A percentile compares a stretch with the other conserved stretches of the same genome.
Conservation (phyloP, 2,888 invertebrate genomes). For the Chouioia cunea region DNA sequence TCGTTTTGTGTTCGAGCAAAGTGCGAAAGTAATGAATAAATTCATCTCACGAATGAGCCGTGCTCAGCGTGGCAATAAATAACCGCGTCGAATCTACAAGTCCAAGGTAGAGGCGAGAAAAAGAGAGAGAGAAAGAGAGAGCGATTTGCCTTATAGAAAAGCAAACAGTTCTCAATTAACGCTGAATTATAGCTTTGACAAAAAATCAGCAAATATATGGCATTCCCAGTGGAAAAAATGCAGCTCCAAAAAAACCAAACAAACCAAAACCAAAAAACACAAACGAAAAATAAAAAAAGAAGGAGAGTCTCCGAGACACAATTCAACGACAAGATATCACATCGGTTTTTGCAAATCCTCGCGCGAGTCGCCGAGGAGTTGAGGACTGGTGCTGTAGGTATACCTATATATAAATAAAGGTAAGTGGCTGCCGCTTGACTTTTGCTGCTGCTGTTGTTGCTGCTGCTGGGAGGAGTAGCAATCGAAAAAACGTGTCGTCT, state of each 20-base stretch:
- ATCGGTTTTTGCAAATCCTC: conserved; percentile 9
- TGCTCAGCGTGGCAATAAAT: conserved; percentile 19
- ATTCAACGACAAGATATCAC: conserved; percentile 14
- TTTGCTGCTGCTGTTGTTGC: background rate
- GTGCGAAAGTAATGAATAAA: conserved; percentile 38
- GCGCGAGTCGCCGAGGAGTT: background rate
- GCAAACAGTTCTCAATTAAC: conserved; percentile 42
- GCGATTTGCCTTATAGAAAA: conserved; percentile 26
- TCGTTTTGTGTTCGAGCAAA: background rate
- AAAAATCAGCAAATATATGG: conserved; percentile 32
- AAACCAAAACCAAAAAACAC: background rate
- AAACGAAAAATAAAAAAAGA: conserved; percentile 1
- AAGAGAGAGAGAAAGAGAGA: too few relatives aligned
- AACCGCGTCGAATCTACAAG: conserved; percentile 22
- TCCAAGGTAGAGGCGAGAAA: background rate
- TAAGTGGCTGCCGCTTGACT: conserved; percentile 3
- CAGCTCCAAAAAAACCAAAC: background rate
- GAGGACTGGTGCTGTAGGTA: conserved; percentile 1
- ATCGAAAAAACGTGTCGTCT: conserved; percentile 44
- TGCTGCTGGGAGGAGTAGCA: conserved; percentile 26
- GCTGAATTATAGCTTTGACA: conserved; percentile 40
- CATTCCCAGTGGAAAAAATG: background rate
- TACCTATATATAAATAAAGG: conserved; percentile 34
- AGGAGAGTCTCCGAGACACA: background rate
- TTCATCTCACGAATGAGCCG: conserved; percentile 40